These are phyloP conservation scores for Heliconius sara DNA, from an alignment of 2,888 invertebrate species.

Conservation along the genomic window DNA sequence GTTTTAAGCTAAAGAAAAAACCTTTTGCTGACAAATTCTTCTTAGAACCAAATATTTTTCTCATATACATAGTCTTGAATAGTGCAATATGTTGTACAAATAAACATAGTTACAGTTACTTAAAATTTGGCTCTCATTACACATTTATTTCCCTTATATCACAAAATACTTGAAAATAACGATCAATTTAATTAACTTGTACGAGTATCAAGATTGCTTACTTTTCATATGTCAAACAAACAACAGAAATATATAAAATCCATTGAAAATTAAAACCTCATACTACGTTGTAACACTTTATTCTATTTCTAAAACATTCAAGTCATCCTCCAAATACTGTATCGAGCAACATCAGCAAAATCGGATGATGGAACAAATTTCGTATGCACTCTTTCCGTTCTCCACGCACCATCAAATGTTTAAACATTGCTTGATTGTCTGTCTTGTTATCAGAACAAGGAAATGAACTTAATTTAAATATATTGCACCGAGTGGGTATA, in stretches of 20 bases:
- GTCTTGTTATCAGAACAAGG: not conserved
- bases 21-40: too few relatives aligned
- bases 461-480: not conserved
- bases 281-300: not conserved
- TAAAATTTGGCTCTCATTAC: too few relatives aligned
- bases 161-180: too few relatives aligned
- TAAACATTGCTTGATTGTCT: not conserved
- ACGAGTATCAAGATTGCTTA: not conserved
- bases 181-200: not conserved
- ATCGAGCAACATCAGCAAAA: conserved; percentile 1
- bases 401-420: not conserved
- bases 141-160: too few relatives aligned
- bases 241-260: not conserved
- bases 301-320: not conserved
- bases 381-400: not conserved
- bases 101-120: too few relatives aligned
- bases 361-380: not conserved
- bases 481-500: not conserved
- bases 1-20: too few relatives aligned
- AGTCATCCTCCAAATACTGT: not conserved
- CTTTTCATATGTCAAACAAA: not conserved
- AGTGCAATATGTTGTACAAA: too few relatives aligned
- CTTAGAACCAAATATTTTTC: too few relatives aligned
- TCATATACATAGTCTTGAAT: too few relatives aligned
- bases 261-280: not conserved